Evolutionary conservation across 2,113 vertebrate species (phyloP).

Genomic region (Eptesicus fuscus): DNA sequence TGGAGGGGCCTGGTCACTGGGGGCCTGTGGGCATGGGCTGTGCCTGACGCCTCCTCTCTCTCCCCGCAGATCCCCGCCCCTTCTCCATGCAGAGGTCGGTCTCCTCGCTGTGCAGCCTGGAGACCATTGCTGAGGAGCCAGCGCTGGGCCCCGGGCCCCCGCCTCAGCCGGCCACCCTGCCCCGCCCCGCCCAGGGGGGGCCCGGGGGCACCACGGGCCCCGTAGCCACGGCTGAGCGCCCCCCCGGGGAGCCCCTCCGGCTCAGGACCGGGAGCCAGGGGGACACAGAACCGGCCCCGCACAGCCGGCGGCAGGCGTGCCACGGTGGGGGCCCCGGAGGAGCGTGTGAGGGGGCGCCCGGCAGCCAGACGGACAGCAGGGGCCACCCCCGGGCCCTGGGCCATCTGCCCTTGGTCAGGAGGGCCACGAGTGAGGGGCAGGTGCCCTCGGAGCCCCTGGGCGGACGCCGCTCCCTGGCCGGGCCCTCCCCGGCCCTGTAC

Average conservation of each 20-base stretch:
- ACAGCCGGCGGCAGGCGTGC: background rate
- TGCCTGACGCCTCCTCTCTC: background rate
- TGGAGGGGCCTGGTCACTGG: background rate
- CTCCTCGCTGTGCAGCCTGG: slow-evolving; percentile 77
- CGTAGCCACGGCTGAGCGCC: background rate
- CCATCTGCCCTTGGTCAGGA: slow-evolving; percentile 72
- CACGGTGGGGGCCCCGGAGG: rapidly evolving
- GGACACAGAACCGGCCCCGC: background rate
- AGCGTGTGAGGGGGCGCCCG: rapidly evolving
- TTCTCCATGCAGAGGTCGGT: slow-evolving; percentile 53
- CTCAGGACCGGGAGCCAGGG: background rate
- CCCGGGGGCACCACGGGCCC: background rate
- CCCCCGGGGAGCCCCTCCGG: background rate
- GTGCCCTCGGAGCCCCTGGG: slow-evolving; percentile 69
- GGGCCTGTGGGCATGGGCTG: background rate
- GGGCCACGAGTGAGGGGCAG: slow-evolving; percentile 83
- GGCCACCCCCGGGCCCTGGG: background rate
- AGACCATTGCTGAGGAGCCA: slow-evolving; percentile 87
- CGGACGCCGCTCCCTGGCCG: background rate
- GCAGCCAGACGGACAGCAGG: background rate
- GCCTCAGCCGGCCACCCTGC: background rate
- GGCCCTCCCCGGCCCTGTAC: slow-evolving; percentile 82
- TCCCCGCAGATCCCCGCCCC: slow-evolving; percentile 80
- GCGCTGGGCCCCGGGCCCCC: slow-evolving; percentile 56
- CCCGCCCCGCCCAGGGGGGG: slow-evolving; percentile 61